Evolutionary conservation across 2,113 vertebrate genomes (phyloP), one percentile per base, ranked within the genome.

Genomic region (Todiramphus chloris): DNA sequence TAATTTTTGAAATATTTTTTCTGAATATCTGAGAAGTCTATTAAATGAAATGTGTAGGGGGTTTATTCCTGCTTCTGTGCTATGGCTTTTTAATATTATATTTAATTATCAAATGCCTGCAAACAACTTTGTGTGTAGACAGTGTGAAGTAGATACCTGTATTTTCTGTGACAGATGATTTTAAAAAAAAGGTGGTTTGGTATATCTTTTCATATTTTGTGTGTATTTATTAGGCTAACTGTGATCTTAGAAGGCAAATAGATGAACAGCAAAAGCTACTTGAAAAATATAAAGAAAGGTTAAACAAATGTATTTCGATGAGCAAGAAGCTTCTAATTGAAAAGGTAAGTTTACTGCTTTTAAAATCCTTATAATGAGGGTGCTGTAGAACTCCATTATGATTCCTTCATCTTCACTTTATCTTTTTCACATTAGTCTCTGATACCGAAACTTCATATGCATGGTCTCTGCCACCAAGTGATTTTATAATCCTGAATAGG

Each of bases 281-380:
- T 98, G 99, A 99, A 99, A 99, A 99, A 98, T 99, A 99, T 91
- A 99, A 99, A 97, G 99, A 99, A 98, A 99, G 99, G 88, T 98
- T 99, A 98, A 99, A 99, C 98, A 99, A 99, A 97, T 99, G 99
- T 96, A 99, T 99, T 98, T 99, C 99, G 86, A 99, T 99, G 99
- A 99, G 99, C 98, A 99, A 99, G 98, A 99, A 99, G 95, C 98
- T 99, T 97, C 98, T 99, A n/a, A 99, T 99, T 98, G 99, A 99
- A 98, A 99, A 99, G 98, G 99, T 99, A 97, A 94, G 93, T 89
- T 93, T 64, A 35, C 39, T 70, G 20, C 24, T 73, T 73, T 90
- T 87, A 70, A 55, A 67, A 43, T 75, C 11, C 62, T n/a, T 33
- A 16, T 83, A 13, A 43, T 48, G 25, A 56, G 25, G 16, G 31